These are phyloP conservation scores for Lordiphosa andalusiaca DNA, from an alignment of 2,888 invertebrate species.

Conservation along the genomic window DNA sequence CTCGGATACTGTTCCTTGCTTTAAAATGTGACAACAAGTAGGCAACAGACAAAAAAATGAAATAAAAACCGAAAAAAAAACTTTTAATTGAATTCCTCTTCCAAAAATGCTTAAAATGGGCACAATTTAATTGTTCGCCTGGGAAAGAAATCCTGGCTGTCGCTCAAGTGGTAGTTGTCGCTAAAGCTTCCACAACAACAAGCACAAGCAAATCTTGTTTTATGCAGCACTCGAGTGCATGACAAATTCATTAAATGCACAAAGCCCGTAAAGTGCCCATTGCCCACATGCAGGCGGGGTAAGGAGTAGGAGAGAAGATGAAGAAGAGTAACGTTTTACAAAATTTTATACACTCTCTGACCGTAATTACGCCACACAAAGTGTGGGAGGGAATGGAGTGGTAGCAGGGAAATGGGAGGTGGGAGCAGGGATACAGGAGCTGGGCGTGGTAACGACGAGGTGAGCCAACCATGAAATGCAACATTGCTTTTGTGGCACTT, in stretches of 20 bases:
- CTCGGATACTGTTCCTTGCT: neutral
- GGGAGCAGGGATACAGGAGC: conserved; percentile 15
- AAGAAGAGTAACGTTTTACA: conserved; percentile 45
- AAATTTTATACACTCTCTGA: conserved; percentile 53
- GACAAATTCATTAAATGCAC: conserved; percentile 63
- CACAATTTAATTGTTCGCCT: conserved; percentile 61
- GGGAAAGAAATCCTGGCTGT: conserved; percentile 18
- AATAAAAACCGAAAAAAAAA: conserved; percentile 20
- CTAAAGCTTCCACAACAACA: conserved; percentile 6
- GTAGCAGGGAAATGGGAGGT: neutral
- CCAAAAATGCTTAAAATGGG: conserved; percentile 51
- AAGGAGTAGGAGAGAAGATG: conserved; percentile 6
- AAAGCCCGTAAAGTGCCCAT: conserved; percentile 45
- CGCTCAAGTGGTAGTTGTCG: conserved; percentile 21
- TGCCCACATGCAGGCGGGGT: conserved; percentile 15
- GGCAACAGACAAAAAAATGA: conserved; percentile 21
- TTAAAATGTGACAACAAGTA: conserved; percentile 4
- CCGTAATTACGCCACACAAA: conserved; percentile 66
- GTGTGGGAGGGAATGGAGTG: neutral
- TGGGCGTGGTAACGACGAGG: conserved; percentile 43
- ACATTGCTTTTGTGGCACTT: conserved; percentile 29
- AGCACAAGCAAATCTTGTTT: conserved; percentile 35
- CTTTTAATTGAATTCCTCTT: conserved; percentile 70
- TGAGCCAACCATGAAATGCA: conserved; percentile 50
- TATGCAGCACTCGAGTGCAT: conserved; percentile 52